phyloP scores from a whole-genome alignment of 2,888 invertebrate genomes.

The Iphiclides podalirius region DNA sequence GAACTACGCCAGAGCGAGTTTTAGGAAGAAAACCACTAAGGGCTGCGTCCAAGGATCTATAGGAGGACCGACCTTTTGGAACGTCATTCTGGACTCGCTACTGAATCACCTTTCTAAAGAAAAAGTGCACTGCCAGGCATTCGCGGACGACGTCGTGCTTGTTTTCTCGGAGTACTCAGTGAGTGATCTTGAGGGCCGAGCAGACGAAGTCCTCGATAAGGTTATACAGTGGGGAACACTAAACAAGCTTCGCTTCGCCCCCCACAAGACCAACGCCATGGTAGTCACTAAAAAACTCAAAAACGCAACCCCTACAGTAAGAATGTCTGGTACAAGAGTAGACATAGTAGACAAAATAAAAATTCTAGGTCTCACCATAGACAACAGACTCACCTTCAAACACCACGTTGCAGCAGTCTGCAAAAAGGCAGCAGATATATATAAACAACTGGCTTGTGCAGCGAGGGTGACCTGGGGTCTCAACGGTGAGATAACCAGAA shows the following conservation, averaged over 20 bases:
- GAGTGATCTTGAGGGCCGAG: not conserved
- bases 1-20: not conserved
- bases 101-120: not conserved
- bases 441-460: conserved; percentile 18
- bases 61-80: not conserved
- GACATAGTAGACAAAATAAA: not conserved
- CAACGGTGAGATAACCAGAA: not conserved
- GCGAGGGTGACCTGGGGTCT: not conserved
- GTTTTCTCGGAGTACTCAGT: conserved; percentile 1
- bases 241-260: conserved; percentile 8
- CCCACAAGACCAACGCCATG: conserved; percentile 13
- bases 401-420: conserved; percentile 10
- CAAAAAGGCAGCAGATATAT: conserved; percentile 5
- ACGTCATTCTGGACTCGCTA: not conserved
- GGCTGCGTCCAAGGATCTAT: not conserved
- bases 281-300: conserved; percentile 6
- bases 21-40: not conserved
- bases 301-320: not conserved
- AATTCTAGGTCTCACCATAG: conserved; percentile 15
- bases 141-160: conserved; percentile 19
- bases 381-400: conserved; percentile 13
- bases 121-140: conserved; percentile 13
- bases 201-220: conserved; percentile 6
- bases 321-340: not conserved
- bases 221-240: conserved; percentile 1